Evolutionary conservation across 1,140 invertebrate species (phyloP), one percentile per base, ranked within the genome.

Genomic region (Acromyrmex heyeri): DNA sequence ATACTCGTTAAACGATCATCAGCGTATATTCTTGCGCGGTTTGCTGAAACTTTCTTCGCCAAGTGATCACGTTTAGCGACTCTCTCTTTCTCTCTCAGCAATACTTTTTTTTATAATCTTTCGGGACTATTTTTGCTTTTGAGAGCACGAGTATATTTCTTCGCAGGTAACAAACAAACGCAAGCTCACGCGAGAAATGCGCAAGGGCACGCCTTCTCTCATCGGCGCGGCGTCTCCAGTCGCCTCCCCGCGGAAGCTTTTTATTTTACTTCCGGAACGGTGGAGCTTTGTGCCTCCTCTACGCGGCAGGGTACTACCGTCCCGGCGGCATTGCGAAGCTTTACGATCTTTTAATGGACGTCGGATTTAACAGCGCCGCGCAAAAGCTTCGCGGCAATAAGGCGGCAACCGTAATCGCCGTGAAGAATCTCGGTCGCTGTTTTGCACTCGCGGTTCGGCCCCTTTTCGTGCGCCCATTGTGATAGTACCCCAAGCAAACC

Each of bases 1-100:
- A 91, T 90, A 85, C 88, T 92, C 93, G 92, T 92, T 93, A 93
- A 89, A 87, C 86, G 76, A 62, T 89, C 88, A 93, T 93, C 92
- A 91, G 82, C 65, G 77, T 87, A 83, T 67, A 90, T 86, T 89
- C 24, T 16, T 14, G 12, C 75, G 61, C 30, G 21, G 61, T 78
- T 78, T 34, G 38, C 64, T 30, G 44, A 34, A 67, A 81, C n/a
- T 67, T 57, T 12, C 6, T 21, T 59, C 67, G 67, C 67, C 12
- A 85, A 67, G 57, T 21, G 70, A 88, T 85, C 86, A 79, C 59
- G 57, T 48, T 21, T 77, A 86, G 59, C 67, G 30, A 59, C 59
- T 78, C 44, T 48, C 21, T 48, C n/a, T 24, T 8, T 48, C n/a
- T 67, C 34, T 44, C 18, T 67, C 44, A 21, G 18, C 24, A 16